These are phyloP conservation scores for Benthosema pterotum DNA, from an alignment of 2,797 vertebrate species.

Conservation along the genomic window DNA sequence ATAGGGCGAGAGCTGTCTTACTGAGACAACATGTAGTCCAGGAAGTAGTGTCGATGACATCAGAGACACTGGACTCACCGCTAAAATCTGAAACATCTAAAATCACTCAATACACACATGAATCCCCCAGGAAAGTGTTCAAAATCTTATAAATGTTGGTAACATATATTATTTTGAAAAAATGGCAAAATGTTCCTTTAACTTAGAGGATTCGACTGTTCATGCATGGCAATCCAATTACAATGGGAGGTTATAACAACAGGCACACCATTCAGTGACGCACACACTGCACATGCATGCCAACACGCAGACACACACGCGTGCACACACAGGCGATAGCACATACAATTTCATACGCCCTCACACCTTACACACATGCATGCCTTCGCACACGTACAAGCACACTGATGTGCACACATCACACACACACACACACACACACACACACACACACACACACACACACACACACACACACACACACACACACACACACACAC, in stretches of 20 bases:
- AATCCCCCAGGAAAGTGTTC: no score
- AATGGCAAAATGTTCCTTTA: no score
- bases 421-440: conserved; percentile 35
- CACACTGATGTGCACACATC: conserved; percentile 38
- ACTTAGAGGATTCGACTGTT: no score
- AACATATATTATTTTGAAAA: no score
- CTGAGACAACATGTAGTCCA: no score
- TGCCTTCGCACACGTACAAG: conserved; percentile 35
- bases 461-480: conserved; percentile 11
- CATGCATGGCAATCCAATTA: conserved; percentile 77
- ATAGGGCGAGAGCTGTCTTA: no score
- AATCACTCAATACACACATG: no score
- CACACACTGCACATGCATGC: conserved; percentile 54
- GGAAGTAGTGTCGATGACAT: no score
- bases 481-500: conserved; percentile 39
- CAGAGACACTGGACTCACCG: no score
- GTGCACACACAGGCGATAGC: not conserved
- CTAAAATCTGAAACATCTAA: no score
- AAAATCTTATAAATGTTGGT: no score
- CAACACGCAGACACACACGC: not conserved
- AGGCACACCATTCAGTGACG: conserved; percentile 68
- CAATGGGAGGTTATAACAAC: conserved; percentile 68
- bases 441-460: conserved; percentile 5
- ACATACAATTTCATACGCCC: conserved; percentile 29
- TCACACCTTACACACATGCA: conserved; percentile 10